Conservation (phyloP, 2,797 vertebrate species). For the Malurus splendens region DNA sequence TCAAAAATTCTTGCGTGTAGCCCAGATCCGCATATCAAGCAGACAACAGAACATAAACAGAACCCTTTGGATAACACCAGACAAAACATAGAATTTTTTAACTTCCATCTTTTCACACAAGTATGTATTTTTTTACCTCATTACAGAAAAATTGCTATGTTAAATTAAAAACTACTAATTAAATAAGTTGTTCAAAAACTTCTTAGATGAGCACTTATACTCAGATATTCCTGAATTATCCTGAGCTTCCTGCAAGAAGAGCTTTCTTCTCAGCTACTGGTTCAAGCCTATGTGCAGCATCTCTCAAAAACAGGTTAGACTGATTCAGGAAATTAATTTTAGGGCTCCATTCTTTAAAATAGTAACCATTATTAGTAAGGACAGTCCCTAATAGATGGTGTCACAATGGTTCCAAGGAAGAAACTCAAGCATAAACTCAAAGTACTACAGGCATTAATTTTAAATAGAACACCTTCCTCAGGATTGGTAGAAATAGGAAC, state of each 20-base stretch:
- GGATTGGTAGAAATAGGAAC: not conserved
- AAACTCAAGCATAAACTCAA: not conserved
- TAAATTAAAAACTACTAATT: no score
- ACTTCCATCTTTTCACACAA: not conserved
- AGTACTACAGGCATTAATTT: not conserved
- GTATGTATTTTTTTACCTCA: not conserved
- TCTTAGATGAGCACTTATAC: not conserved
- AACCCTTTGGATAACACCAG: not conserved
- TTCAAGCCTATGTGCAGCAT: not conserved
- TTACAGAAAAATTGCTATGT: not conserved
- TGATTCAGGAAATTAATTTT: not conserved
- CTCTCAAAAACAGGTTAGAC: not conserved
- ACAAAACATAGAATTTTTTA: not conserved
- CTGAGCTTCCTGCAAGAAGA: not conserved
- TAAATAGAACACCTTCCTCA: not conserved
- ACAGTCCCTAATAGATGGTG: not conserved
- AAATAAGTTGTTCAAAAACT: not conserved
- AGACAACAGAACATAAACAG: not conserved
- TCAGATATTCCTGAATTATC: not conserved
- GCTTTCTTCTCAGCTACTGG: not conserved
- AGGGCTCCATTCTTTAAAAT: not conserved
- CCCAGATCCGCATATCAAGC: not conserved
- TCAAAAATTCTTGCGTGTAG: not conserved
- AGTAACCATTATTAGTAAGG: not conserved
- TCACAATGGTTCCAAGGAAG: not conserved